Conservation (phyloP, 1,140 invertebrate species). For the Stegodyphus mimosarum region DNA sequence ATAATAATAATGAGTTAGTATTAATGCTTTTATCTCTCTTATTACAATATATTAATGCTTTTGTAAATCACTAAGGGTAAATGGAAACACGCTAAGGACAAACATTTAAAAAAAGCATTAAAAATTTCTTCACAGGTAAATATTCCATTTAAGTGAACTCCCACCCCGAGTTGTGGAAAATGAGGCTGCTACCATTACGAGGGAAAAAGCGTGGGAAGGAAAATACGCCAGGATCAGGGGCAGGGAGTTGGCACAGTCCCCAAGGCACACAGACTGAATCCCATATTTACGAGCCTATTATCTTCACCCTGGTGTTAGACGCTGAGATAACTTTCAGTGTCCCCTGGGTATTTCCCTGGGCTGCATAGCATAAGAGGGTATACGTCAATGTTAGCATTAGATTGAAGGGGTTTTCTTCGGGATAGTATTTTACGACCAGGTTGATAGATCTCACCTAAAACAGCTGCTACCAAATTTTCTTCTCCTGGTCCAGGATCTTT, state of each 20-base stretch:
- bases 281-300: slow-evolving; percentile 61
- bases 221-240: slow-evolving; percentile 28
- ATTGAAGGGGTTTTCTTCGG: slow-evolving; percentile 32
- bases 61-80: too few species aligned
- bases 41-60: too few species aligned
- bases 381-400: slow-evolving; percentile 54
- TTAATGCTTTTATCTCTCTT: too few species aligned
- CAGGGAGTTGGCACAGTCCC: neutral
- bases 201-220: slow-evolving; percentile 13
- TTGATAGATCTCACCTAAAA: neutral
- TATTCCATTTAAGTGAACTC: too few species aligned
- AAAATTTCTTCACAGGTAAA: too few species aligned
- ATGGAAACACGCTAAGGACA: too few species aligned
- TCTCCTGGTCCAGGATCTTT: slow-evolving; percentile 3
- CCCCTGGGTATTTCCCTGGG: slow-evolving; percentile 6
- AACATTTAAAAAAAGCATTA: too few species aligned
- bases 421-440: slow-evolving; percentile 25
- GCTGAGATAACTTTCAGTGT: slow-evolving; percentile 19
- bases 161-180: neutral
- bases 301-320: slow-evolving; percentile 44
- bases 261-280: slow-evolving; percentile 29
- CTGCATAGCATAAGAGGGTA: slow-evolving; percentile 34
- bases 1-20: too few species aligned
- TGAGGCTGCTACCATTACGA: slow-evolving; percentile 1
- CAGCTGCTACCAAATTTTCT: neutral